Evolutionary conservation across 2,797 vertebrate species (phyloP).

Genomic region (Myoxocephalus aenaeus): DNA sequence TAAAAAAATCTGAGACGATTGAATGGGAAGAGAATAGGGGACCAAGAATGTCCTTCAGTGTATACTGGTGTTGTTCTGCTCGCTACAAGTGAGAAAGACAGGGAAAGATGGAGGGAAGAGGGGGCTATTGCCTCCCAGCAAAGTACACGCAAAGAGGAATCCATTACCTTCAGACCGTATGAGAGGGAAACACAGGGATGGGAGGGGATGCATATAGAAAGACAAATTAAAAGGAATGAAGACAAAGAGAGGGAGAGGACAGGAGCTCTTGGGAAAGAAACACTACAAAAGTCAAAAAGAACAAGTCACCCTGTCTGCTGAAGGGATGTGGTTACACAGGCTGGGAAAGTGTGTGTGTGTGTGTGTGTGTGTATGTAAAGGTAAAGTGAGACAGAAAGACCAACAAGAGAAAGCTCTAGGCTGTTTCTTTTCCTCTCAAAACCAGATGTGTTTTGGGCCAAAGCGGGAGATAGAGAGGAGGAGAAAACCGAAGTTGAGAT

Average conservation of each 20-base stretch:
- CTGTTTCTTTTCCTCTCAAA: constrained; percentile 57
- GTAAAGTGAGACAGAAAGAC: constrained; percentile 46
- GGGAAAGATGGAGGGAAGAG: constrained; percentile 24
- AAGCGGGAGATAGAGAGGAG: constrained; percentile 24
- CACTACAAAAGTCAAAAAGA: background rate
- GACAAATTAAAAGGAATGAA: constrained; percentile 22
- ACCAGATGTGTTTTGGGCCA: constrained; percentile 57
- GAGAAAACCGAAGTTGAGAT: constrained; percentile 26
- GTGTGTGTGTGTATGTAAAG: constrained; percentile 26
- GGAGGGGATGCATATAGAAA: background rate
- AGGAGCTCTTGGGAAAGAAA: background rate
- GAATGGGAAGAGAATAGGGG: background rate
- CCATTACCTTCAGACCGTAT: background rate
- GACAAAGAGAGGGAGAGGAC: background rate
- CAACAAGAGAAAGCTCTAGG: constrained; percentile 40
- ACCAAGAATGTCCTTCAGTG: background rate
- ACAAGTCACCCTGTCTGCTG: background rate
- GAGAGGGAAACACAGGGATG: constrained; percentile 14
- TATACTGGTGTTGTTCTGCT: constrained; percentile 12
- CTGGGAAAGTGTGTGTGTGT: constrained; percentile 13
- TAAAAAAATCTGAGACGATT: background rate
- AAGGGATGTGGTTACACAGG: background rate
- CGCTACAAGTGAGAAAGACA: constrained; percentile 1
- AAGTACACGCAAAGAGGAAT: constrained; percentile 24
- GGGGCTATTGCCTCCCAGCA: constrained; percentile 5